Evolutionary conservation across 2,888 invertebrate genomes (phyloP), one percentile per base, ranked within the genome.

Genomic region (Ferdinandea cuprea): DNA sequence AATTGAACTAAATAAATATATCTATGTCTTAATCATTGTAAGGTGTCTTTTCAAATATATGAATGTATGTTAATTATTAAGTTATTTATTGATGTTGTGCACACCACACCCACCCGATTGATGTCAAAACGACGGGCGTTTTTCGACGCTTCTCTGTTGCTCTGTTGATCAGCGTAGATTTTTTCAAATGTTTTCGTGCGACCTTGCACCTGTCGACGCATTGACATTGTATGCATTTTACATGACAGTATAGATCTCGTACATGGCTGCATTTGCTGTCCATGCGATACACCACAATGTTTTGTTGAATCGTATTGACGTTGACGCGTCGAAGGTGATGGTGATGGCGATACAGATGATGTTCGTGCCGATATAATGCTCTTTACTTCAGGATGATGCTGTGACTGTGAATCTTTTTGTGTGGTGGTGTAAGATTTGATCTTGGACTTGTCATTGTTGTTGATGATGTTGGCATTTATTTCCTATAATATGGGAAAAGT

Each of bases 301-400:
- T 95, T 94, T 89, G 96, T 95, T 15, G 96, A 94, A 90, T 96
- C 95, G 91, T 95, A 96, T 88, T 95, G 95, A 78, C 95, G 80
- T 25, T 46, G 21, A 54, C 59, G 63, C n/a, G 40, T 19, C 30
- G 77, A 73, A 11, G 78, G 48, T 13, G 74, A 58, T 11, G 61
- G 30, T 4, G 58, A 50, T 21, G 59, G 15, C 25, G 73, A 46
- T 52, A 63, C 19, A 52, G 21, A 13, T 48, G 63, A 25, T 21
- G 35, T 25, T 5, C 25, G 46, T 5, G 61, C 30, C 25, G 30
- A 9, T 9, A 37, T 9, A n/a, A 56, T 37, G 25, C 37, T 40
- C 37, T 56, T 37, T n/a, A 56, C 40, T 15, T 56, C 56, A 7
- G 15, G 9, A 11, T 30, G 40, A 1, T 42, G 42, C 11, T 44